Base-by-base conservation (phyloP, 2,113 vertebrate genomes). In the Mormyrus iriodes region DNA sequence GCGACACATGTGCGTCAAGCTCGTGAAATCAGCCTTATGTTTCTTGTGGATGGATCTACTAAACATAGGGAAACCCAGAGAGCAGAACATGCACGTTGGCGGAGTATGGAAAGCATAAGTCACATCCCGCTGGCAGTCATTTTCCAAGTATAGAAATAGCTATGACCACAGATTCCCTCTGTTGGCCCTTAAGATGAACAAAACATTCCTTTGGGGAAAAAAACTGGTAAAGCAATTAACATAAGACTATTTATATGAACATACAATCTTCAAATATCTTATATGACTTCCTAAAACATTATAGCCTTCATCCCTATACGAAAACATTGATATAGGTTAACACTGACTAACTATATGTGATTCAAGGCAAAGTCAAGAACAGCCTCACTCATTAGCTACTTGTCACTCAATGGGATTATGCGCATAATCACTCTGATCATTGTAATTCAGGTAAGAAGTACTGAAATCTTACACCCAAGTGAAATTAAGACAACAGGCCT, bases 111-210 rank as follows among this genome's bases (percentile, higher is more conserved):
- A 79, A 79, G 73, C 73, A 42, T 42, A 79, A 79, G 73, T 79
- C 73, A 79, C 73, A 6, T 79, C 35, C 35, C 17, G 17, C 73
- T 39, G 13, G 15, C 17, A 0, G 35, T 79, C 73, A 79, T 79
- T 79, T 79, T 79, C 73, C 73, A 39, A 79, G 73, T 79, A 79
- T 79, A 42, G 73, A 79, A 79, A 79, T 42, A 79, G 35, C 73
- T 17, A 79, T 19, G 35, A 79, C 73, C 73, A 79, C 73, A 79
- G 73, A 79, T 79, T 79, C 35, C 35, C 73, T 79, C 73, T 4
- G 73, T 42, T 19, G 17, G 73, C 17, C 35, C 35, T 42, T 6
- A 42, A 79, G 27, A 35, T 87, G 52, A 55, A 49, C 52, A 35
- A 61, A 87, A 87, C 53, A 61, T 35, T 58, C 52, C 52, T 79